A percentile compares a stretch with the other conserved stretches of the same genome.
Conservation (phyloP, 2,797 vertebrate genomes). For the Galago senegalensis region DNA sequence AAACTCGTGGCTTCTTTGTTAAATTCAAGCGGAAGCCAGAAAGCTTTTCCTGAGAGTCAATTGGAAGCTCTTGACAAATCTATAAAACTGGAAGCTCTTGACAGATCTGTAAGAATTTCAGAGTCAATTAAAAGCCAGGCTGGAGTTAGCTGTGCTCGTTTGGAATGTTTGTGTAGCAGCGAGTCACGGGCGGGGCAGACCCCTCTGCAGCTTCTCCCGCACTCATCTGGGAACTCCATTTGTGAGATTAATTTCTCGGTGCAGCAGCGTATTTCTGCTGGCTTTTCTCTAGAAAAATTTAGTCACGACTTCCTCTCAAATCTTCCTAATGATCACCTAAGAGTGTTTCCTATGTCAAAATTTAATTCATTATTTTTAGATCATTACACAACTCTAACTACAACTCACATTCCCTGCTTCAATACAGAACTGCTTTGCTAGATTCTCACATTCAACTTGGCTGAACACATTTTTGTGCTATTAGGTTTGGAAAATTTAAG, state of each 20-base stretch:
- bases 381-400: neutral
- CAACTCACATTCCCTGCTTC: neutral
- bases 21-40: neutral
- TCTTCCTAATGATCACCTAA: neutral
- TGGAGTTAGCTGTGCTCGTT: neutral
- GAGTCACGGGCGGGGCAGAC: neutral
- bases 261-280: neutral
- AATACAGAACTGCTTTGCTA: neutral
- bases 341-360: neutral
- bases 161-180: neutral
- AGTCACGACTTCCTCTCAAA: neutral
- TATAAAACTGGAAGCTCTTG: neutral
- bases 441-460: neutral
- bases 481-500: neutral
- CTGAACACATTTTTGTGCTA: neutral
- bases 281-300: neutral
- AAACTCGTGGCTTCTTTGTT: neutral
- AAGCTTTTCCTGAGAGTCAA: neutral
- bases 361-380: conserved; percentile 20
- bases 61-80: conserved; percentile 7
- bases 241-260: neutral
- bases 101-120: neutral
- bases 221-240: neutral
- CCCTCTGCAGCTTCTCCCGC: neutral
- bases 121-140: neutral